Conservation (phyloP, 1,140 invertebrate species). For the Rhysida immarginata region DNA sequence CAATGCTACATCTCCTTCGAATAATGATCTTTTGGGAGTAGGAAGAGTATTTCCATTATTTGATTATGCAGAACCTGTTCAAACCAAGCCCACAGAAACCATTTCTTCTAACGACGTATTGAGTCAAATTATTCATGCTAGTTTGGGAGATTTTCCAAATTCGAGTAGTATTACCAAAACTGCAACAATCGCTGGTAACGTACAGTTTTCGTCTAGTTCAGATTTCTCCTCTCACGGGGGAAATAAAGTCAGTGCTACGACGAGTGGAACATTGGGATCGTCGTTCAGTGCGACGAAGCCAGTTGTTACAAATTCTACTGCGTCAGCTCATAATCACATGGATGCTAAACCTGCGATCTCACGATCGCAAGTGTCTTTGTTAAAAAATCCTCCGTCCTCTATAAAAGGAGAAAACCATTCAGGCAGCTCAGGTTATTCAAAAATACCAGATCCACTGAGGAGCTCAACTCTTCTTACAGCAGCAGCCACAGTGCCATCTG, state of each 20-base stretch:
- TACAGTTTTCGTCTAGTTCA: not conserved
- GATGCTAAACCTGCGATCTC: not conserved
- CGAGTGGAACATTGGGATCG: not conserved
- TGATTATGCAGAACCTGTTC: slow-evolving; percentile 2
- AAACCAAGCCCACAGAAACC: not conserved
- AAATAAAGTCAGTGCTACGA: not conserved
- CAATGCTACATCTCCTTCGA: too few species aligned
- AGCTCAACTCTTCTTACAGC: not conserved
- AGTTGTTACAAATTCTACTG: not conserved
- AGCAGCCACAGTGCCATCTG: not conserved
- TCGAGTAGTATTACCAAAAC: slow-evolving; percentile 10
- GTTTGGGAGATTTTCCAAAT: slow-evolving; percentile 18
- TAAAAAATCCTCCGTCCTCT: not conserved
- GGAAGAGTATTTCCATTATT: slow-evolving; percentile 2
- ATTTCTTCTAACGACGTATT: slow-evolving; percentile 15
- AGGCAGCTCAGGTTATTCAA: not conserved
- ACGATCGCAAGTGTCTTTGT: not conserved
- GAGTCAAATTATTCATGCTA: slow-evolving; percentile 17
- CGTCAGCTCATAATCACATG: not conserved
- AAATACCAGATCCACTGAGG: not conserved
- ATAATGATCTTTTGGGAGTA: too few species aligned
- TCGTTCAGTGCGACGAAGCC: not conserved
- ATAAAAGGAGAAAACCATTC: not conserved
- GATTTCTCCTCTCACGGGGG: too few species aligned
- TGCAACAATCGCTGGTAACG: not conserved